Base-by-base conservation (phyloP, 2,888 invertebrate genomes). In the Gerris lacustris region DNA sequence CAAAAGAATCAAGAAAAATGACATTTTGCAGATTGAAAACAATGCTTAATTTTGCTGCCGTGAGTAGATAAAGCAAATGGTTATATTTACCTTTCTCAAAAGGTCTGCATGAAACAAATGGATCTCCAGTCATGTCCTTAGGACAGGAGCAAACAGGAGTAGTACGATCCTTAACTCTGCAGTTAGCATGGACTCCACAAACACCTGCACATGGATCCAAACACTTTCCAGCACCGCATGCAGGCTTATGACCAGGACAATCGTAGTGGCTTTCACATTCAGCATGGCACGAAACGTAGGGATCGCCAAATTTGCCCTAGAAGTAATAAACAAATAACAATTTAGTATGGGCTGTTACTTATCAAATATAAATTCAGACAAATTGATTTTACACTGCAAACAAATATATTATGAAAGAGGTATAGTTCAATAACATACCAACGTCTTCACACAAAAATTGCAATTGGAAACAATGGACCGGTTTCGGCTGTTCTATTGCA, bases 71-170 rank as follows among this genome's bases (percentile, higher is more conserved):
- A n/a, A n/a, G n/a, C 31, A 31, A 31, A 31, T 31, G 31, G 31
- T 31, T 31, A 31, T 31, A 31, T 55, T 84, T 80, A 91, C 91
- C 84, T 77, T 89, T 88, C 80, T 88, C 88, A 78, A 92, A 92
- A 75, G 89, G 90, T 76, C 92, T 85, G 81, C 93, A 93, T 78
- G 85, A 85, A 4, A 87, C 83, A 81, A 92, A 93, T 5, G 93
- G 93, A 83, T 93, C 88, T 2, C 93, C 93, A 44, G 92, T 92
- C 89, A 90, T 92, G 77, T 91, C 89, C 78, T 85, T 87, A 0
- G 93, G 92, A 79, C 93, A 94, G 71, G 90, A 91, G 80, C 93
- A 94, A 17, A 93, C 86, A 0, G 93, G 91, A 6, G 91, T 92
- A 69, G 90, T 83, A 5, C 88, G 91, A 45, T 77, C 76, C 66